phyloP scores from a whole-genome alignment of 2,113 vertebrate genomes.

The Eulemur macaco region DNA sequence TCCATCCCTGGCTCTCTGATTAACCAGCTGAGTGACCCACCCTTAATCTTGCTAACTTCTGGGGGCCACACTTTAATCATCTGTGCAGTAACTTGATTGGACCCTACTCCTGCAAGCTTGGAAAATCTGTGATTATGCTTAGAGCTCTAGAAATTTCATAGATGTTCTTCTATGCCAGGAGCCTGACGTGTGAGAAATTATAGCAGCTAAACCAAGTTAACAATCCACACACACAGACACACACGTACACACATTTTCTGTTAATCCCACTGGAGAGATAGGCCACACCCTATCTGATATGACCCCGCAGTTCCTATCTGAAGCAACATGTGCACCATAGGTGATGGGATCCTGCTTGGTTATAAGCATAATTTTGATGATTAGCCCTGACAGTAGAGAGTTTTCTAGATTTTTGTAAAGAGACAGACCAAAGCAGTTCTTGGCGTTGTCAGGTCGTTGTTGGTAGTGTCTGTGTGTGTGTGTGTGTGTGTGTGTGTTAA shows the following conservation, averaged over 20 bases:
- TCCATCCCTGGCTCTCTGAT: neutral
- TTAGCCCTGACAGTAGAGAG: neutral
- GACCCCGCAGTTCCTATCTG: neutral
- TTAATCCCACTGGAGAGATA: neutral
- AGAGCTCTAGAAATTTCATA: neutral
- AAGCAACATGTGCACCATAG: neutral
- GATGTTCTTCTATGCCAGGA: neutral
- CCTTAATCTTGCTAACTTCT: neutral
- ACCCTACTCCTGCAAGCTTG: neutral
- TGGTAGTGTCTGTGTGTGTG: neutral
- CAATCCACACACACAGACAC: neutral
- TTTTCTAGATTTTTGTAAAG: constrained; percentile 25
- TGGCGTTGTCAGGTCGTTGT: neutral
- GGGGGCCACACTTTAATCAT: neutral
- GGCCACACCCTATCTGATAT: neutral
- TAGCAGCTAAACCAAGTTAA: neutral
- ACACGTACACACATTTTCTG: neutral
- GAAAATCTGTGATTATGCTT: neutral
- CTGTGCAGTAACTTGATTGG: neutral
- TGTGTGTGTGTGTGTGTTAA: neutral
- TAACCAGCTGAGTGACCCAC: neutral
- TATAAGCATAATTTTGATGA: neutral
- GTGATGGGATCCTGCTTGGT: neutral
- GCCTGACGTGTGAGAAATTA: neutral
- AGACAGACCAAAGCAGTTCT: neutral